These are phyloP conservation scores for Lamprologus tigripictilis DNA, from an alignment of 2,113 vertebrate species.

Conservation along the genomic window DNA sequence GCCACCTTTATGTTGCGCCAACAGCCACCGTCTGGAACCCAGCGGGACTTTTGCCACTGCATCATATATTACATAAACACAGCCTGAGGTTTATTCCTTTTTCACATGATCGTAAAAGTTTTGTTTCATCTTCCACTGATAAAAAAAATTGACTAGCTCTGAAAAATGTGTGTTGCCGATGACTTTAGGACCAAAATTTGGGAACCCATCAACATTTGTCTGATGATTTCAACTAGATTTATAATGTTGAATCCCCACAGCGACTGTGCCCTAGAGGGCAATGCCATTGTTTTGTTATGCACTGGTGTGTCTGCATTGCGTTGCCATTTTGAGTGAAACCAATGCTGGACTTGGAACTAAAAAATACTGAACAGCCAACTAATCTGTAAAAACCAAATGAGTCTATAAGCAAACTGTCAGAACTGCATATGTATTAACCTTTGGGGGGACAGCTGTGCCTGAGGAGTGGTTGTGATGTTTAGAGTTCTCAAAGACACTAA, in stretches of 20 bases:
- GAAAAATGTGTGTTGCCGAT: background rate
- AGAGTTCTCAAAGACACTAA: background rate
- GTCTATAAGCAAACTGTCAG: background rate
- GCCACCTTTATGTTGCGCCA: slow-evolving; percentile 17
- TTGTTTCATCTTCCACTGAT: background rate
- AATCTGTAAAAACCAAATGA: background rate
- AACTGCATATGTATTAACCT: background rate
- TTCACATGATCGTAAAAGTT: background rate
- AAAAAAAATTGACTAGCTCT: background rate
- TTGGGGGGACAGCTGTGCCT: background rate
- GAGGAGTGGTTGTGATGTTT: background rate
- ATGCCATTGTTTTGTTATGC: background rate
- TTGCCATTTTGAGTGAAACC: background rate
- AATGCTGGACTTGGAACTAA: background rate
- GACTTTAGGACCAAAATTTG: background rate
- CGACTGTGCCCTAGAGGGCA: background rate
- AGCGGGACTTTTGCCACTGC: background rate
- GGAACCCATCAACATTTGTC: background rate
- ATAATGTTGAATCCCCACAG: background rate
- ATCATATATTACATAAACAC: background rate
- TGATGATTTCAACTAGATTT: background rate
- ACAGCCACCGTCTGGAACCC: background rate
- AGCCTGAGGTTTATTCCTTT: background rate
- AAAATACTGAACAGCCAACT: background rate
- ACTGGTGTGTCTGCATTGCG: background rate